Evolutionary conservation across 1,140 invertebrate genomes (phyloP).

Genomic region (Drosophila virilis): DNA sequence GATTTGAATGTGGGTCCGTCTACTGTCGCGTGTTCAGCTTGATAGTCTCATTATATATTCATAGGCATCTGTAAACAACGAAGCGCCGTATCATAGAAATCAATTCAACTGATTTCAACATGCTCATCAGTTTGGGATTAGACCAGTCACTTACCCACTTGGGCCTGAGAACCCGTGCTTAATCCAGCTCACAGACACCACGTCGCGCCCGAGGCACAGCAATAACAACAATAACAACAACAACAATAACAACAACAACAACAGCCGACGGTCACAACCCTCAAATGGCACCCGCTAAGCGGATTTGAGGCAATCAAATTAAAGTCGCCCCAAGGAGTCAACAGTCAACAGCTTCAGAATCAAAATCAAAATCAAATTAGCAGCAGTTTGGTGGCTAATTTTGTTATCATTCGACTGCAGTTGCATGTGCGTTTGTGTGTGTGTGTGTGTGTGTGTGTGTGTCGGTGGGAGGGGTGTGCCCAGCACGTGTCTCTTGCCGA

Average conservation of each 20-base stretch:
- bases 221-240: background rate
- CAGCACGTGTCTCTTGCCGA: conserved; percentile 58
- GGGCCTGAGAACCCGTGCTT: conserved; percentile 58
- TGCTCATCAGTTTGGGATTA: conserved; percentile 46
- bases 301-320: conserved; percentile 72
- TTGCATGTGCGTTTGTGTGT: background rate
- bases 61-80: conserved; percentile 29
- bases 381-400: conserved; percentile 77
- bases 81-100: conserved; percentile 4
- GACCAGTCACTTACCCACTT: conserved; percentile 27
- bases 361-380: conserved; percentile 81
- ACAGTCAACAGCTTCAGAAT: conserved; percentile 59
- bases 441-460: background rate
- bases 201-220: conserved; percentile 20
- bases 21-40: background rate
- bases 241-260: too few species aligned
- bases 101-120: conserved; percentile 21
- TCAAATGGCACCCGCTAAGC: conserved; percentile 52
- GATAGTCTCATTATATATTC: conserved; percentile 51
- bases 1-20: too few species aligned
- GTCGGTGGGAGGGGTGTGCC: background rate
- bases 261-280: conserved; percentile 21
- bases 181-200: conserved; percentile 65
- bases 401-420: conserved; percentile 64
- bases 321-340: conserved; percentile 34